phyloP scores from a whole-genome alignment of 2,797 vertebrate genomes.

The Notamacropus eugenii region DNA sequence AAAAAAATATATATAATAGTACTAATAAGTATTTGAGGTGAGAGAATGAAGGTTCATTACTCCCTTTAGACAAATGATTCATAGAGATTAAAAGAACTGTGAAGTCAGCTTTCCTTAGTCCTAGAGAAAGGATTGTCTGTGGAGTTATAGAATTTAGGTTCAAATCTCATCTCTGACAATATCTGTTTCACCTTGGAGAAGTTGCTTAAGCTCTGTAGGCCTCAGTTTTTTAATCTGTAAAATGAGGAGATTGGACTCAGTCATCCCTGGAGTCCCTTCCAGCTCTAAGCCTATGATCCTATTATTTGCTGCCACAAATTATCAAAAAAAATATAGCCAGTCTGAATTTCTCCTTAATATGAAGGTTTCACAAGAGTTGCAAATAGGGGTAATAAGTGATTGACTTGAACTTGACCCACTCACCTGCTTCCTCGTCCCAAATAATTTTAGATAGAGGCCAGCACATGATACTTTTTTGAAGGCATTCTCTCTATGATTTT shows the following conservation, averaged over 20 bases:
- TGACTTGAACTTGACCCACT: slow-evolving; percentile 13
- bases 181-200: neutral
- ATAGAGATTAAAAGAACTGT: neutral
- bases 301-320: neutral
- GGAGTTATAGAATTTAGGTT: neutral
- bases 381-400: neutral
- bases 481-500: neutral
- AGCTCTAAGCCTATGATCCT: neutral
- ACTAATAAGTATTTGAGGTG: neutral
- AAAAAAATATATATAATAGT: neutral
- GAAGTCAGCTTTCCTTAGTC: neutral
- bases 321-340: too few relatives aligned
- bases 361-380: neutral
- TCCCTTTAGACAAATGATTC: neutral
- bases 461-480: neutral
- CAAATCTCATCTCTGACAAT: neutral
- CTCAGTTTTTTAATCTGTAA: neutral
- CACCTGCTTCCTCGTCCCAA: neutral
- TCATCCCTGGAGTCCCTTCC: neutral
- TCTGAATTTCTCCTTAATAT: neutral
- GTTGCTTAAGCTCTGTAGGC: neutral
- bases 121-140: neutral
- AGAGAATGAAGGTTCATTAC: neutral
- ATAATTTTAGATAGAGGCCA: neutral
- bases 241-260: neutral